Evolutionary conservation across 2,888 invertebrate genomes (phyloP), one percentile per base, ranked within the genome.

Genomic region (Gnatocerus cornutus): DNA sequence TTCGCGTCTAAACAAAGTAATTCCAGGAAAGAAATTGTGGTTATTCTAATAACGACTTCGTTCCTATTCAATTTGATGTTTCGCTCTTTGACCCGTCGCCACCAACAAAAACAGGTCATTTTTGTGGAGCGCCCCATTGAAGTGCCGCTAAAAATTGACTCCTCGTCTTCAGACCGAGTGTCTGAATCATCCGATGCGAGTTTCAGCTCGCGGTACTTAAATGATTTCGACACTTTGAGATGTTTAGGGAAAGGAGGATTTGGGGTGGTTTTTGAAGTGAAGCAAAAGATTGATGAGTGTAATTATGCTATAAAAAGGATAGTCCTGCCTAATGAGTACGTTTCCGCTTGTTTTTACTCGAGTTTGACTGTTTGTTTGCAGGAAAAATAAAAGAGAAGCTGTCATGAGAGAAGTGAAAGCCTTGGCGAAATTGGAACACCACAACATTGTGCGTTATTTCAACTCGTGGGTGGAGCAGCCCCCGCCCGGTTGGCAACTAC

Each of bases 391-490:
- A 1, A 90, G 94, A 59, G 94, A 96, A 71, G 91, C 95, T 10
- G 98, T 99, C 0, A 89, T 97, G 87, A 90, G 99, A 41, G 99
- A 99, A 85, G 98, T 98, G 0, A 93, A 95, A 73, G 97, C 97
- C 0, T 86, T 99, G 41, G 99, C 99, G 0, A 95, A 95, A 84
- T 87, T 99, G 65, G 98, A 99, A 73, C 98, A 99, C 86, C 91
- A 91, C 46, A 93, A 98, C 83, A 99, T 99, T 76, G 98, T 99
- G 58, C 89, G 99, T 0, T 99, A 98, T 85, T 96, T 93, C 85
- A 93, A 97, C 87, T 93, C 98, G 0, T 99, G 99, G 99, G 88
- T 96, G 0, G 98, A 99, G 85, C 90, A 91, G 68, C 98, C 98
- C 6, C 98, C 98, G 1, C 86, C 89, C 6, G 92, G 91, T 5